Evolutionary conservation across 2,888 invertebrate genomes (phyloP).

Genomic region (Cataglyphis albicans): DNA sequence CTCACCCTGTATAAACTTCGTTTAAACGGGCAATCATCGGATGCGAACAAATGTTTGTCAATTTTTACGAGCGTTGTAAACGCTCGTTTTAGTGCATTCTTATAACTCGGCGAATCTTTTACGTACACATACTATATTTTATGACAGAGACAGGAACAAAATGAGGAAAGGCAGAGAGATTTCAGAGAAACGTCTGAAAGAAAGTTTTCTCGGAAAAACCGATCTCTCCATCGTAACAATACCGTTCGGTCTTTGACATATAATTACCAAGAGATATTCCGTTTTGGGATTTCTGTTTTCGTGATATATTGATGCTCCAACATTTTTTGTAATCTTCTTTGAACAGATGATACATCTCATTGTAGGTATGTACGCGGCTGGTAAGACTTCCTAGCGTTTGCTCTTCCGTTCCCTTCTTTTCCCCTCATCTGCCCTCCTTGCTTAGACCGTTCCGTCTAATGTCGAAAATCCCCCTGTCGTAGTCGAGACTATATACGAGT

Average conservation of each 20-base stretch:
- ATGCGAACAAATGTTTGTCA: conserved; percentile 44
- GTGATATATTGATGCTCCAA: conserved; percentile 3
- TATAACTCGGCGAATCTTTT: conserved; percentile 65
- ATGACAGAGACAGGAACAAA: neutral
- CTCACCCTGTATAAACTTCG: conserved; percentile 17
- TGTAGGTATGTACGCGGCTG: neutral
- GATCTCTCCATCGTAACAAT: conserved; percentile 24
- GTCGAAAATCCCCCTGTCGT: conserved; percentile 35
- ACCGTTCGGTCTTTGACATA: conserved; percentile 30
- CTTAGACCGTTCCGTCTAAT: conserved; percentile 12
- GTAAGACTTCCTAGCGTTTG: conserved; percentile 11
- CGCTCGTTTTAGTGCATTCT: conserved; percentile 65
- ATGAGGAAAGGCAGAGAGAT: conserved; percentile 7
- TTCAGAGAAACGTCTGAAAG: conserved; percentile 14
- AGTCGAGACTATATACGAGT: conserved; percentile 12
- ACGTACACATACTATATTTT: conserved; percentile 43
- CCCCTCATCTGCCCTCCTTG: neutral
- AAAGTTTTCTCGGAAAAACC: neutral
- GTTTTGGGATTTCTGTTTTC: conserved; percentile 3
- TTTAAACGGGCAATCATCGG: conserved; percentile 68
- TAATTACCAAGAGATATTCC: conserved; percentile 30
- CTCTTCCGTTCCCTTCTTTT: conserved; percentile 8
- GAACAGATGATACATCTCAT: conserved; percentile 15
- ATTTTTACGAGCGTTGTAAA: conserved; percentile 69
- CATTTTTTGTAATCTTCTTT: conserved; percentile 13